Evolutionary conservation across 2,888 invertebrate genomes (phyloP), one percentile per base, ranked within the genome.

Genomic region (Latheticus oryzae): DNA sequence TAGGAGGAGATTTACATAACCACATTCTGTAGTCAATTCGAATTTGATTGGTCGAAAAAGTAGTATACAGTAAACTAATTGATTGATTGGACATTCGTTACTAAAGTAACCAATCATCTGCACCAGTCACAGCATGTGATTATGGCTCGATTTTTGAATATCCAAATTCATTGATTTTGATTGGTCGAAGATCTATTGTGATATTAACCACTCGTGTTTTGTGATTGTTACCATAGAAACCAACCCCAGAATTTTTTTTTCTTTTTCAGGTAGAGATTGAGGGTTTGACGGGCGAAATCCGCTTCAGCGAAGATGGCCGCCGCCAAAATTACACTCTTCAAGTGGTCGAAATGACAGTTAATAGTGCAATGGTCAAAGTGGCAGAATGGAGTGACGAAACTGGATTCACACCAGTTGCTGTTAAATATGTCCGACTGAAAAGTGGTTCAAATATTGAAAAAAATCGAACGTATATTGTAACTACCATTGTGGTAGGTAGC

Each of bases 281-380:
- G 80, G 95, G 95, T 5, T 82, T 95, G 55, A 95, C 94, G 1
- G 95, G 95, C 45, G 92, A 93, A 76, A 91, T 95, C 69, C 89
- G 91, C 43, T 95, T 95, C 79, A 93, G 91, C 75, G 93, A 95
- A 68, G 91, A 93, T 72, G 95, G 95, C 7, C 86, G 91, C 69
- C 83, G 95, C 45, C 87, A 90, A 74, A 94, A 95, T 81, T 95
- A 93, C 76, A 91, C 93, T 0, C 81, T 95, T 62, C 91, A 95
- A 75, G 90, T 94, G 58, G 91, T 96, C 42, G 92, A 95, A 79
- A 93, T 96, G 92, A 95, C 95, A 2, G 90, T 94, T 52, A 93
- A 95, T 73, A 93, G 94, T 73, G 92, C 93, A 16, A 91, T 94
- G 90, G 87, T 94, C 9, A 93, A 94, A 84, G 90, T 94, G 3